Evolutionary conservation across 2,113 vertebrate genomes (phyloP).

Genomic region (Xyrauchen texanus): DNA sequence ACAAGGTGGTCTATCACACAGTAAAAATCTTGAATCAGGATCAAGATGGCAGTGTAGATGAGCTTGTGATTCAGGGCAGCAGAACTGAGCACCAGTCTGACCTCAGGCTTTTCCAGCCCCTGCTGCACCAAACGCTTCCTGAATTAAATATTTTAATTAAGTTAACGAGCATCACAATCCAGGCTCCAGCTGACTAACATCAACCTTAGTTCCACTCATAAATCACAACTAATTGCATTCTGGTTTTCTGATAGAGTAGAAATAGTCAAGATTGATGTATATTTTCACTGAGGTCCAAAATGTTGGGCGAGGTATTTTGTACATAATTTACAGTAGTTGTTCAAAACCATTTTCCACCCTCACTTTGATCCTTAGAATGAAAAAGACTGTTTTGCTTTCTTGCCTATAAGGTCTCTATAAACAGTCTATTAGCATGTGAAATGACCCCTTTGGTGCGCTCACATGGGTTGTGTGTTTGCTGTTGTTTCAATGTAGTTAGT

Average conservation of each 20-base stretch:
- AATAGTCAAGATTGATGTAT: not conserved
- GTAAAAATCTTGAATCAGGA: not conserved
- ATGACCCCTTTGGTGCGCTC: not conserved
- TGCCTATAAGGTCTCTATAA: not conserved
- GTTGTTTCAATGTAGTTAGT: not conserved
- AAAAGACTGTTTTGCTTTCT: not conserved
- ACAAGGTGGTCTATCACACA: not conserved
- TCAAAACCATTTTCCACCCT: too few relatives aligned
- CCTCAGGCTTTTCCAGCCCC: constrained; percentile 8
- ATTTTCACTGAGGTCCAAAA: too few relatives aligned
- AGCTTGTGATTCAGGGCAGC: not conserved
- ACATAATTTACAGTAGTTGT: too few relatives aligned
- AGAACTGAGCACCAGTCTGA: not conserved
- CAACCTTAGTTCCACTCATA: constrained; percentile 19
- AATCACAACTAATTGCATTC: constrained; percentile 7
- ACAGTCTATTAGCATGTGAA: too few relatives aligned
- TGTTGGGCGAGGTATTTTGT: too few relatives aligned
- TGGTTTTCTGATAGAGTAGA: not conserved
- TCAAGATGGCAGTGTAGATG: constrained; percentile 21
- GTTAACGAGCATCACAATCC: constrained; percentile 5
- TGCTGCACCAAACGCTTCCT: not conserved
- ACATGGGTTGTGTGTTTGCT: not conserved
- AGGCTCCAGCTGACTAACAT: constrained; percentile 13
- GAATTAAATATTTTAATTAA: constrained; percentile 27
- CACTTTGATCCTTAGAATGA: too few relatives aligned